A percentile compares a stretch with the other conserved stretches of the same genome.
Evolutionary conservation across 2,888 invertebrate species (phyloP).

Genomic region (Spicauda simplicius): DNA sequence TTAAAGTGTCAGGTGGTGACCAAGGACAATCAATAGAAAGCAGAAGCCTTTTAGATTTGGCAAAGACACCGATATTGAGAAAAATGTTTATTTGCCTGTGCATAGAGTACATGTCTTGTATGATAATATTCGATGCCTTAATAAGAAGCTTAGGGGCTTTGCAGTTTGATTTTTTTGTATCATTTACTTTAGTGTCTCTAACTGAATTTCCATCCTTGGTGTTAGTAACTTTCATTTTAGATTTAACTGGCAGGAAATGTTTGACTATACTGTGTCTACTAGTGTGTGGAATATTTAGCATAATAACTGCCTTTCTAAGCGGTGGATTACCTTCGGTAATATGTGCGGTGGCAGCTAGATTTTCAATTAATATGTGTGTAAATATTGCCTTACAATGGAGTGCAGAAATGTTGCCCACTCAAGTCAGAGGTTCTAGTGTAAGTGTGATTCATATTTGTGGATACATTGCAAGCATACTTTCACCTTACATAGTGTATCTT

Average conservation of each 20-base stretch:
- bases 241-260: constrained; percentile 63
- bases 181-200: constrained; percentile 65
- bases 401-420: constrained; percentile 67
- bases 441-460: constrained; percentile 66
- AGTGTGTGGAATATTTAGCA: constrained; percentile 55
- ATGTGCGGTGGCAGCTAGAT: constrained; percentile 66
- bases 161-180: constrained; percentile 66
- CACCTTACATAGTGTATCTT: constrained; percentile 69
- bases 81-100: constrained; percentile 59
- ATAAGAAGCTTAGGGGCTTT: constrained; percentile 62
- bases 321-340: constrained; percentile 59
- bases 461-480: constrained; percentile 59
- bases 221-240: constrained; percentile 61
- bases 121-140: constrained; percentile 63
- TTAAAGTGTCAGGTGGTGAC: constrained; percentile 48
- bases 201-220: constrained; percentile 68
- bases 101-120: constrained; percentile 57
- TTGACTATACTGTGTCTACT: constrained; percentile 50
- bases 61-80: constrained; percentile 56
- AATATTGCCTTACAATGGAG: constrained; percentile 64
- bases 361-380: constrained; percentile 61
- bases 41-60: constrained; percentile 52
- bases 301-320: constrained; percentile 55
- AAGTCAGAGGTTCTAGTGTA: constrained; percentile 63
- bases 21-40: constrained; percentile 42